phyloP scores from a whole-genome alignment of 2,797 vertebrate species.

The Fistularia commersonii region DNA sequence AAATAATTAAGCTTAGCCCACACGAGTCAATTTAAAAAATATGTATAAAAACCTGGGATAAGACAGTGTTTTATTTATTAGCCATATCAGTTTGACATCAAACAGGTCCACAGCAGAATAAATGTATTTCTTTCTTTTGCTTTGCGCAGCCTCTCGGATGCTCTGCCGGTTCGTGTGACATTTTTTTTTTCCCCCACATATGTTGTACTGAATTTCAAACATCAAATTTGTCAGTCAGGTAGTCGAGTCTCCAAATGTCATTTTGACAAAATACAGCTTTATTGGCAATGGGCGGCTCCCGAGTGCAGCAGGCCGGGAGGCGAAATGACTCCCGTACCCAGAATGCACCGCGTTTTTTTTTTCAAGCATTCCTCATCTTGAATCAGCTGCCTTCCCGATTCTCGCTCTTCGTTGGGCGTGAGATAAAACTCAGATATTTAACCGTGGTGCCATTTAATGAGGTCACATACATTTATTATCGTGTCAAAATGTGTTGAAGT shows the following conservation, averaged over 20 bases:
- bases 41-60: slow-evolving; percentile 5
- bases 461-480: slow-evolving; percentile 10
- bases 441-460: slow-evolving; percentile 1
- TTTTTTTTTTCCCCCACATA: too few relatives aligned
- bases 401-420: too few relatives aligned
- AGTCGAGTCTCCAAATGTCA: slow-evolving; percentile 52
- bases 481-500: too few relatives aligned
- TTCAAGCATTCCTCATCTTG: background rate
- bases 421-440: too few relatives aligned
- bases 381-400: too few relatives aligned
- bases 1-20: slow-evolving; percentile 44
- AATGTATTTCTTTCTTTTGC: too few relatives aligned
- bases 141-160: too few relatives aligned
- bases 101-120: background rate
- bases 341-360: slow-evolving; percentile 1
- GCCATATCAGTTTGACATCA: slow-evolving; percentile 8
- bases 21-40: slow-evolving; percentile 2
- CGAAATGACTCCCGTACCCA: slow-evolving; percentile 34
- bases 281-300: slow-evolving; percentile 45
- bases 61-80: slow-evolving; percentile 31
- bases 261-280: slow-evolving; percentile 41
- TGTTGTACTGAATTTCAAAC: too few relatives aligned
- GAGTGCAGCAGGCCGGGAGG: slow-evolving; percentile 20
- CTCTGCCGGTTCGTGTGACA: too few relatives aligned
- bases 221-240: slow-evolving; percentile 8